phyloP scores from a whole-genome alignment of 2,888 invertebrate species.

The Acleris emargana region DNA sequence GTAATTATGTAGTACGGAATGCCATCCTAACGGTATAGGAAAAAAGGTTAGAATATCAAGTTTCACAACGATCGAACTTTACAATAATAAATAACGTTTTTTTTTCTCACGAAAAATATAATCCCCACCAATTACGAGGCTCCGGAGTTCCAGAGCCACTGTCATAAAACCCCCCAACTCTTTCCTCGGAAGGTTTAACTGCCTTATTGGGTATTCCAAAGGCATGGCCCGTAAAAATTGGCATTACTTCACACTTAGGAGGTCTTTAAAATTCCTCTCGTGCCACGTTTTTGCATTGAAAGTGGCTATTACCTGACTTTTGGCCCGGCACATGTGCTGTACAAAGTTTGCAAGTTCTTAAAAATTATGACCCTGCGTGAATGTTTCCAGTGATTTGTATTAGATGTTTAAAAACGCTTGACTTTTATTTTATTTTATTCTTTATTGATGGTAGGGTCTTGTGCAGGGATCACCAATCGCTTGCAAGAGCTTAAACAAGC shows the following conservation, averaged over 20 bases:
- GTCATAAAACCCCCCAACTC: slow-evolving; percentile 51
- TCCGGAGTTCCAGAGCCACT: slow-evolving; percentile 13
- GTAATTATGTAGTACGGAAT: no score
- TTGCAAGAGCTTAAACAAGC: no score
- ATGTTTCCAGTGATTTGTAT: no score
- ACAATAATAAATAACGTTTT: not conserved
- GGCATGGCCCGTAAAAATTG: slow-evolving; percentile 70
- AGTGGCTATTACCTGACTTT: slow-evolving; percentile 66
- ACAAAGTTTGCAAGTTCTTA: slow-evolving; percentile 9
- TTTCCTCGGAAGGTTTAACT: slow-evolving; percentile 48
- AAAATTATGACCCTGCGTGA: not conserved
- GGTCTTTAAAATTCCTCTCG: slow-evolving; percentile 67
- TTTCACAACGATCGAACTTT: no score
- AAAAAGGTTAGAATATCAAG: no score
- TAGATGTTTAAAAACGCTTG: not conserved
- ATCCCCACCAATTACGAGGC: slow-evolving; percentile 37
- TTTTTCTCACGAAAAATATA: slow-evolving; percentile 8
- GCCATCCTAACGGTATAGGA: no score
- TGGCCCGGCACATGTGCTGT: slow-evolving; percentile 42
- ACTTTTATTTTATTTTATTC: not conserved
- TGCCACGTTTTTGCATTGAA: slow-evolving; percentile 67
- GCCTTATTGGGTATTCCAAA: slow-evolving; percentile 61
- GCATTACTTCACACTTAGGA: slow-evolving; percentile 75
- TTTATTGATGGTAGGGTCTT: no score
- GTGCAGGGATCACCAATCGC: no score